Percentiles rank a stretch among this genome's conserved stretches.
phyloP scores from a whole-genome alignment of 2,113 vertebrate species.

The Panurus biarmicus region DNA sequence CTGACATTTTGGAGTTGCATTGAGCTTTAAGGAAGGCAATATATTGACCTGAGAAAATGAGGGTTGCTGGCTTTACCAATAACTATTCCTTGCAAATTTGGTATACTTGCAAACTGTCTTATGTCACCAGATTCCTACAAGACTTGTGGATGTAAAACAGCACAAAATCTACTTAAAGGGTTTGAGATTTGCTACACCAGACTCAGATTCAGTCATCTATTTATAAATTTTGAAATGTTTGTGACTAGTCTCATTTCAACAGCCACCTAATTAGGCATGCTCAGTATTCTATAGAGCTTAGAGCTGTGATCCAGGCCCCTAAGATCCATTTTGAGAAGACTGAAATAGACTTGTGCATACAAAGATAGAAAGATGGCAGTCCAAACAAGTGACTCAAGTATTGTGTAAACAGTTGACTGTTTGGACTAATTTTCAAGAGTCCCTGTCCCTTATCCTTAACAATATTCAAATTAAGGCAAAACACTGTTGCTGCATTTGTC shows the following conservation, averaged over 20 bases:
- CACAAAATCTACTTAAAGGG: background rate
- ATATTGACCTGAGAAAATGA: background rate
- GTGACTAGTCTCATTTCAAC: background rate
- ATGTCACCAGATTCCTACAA: background rate
- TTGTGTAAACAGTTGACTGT: background rate
- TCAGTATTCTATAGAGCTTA: background rate
- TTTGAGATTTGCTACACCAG: background rate
- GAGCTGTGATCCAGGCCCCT: background rate
- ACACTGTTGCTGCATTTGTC: background rate
- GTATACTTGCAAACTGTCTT: background rate
- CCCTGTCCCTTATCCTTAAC: background rate
- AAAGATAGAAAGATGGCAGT: background rate
- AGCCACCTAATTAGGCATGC: background rate
- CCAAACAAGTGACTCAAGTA: background rate
- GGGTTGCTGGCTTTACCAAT: background rate
- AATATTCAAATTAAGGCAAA: constrained; percentile 33
- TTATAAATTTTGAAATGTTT: background rate
- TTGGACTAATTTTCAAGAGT: background rate
- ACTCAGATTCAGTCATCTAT: background rate
- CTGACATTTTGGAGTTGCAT: background rate
- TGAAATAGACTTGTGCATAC: background rate
- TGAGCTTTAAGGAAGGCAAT: background rate
- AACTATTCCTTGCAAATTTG: background rate
- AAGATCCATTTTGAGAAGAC: background rate
- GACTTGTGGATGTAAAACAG: background rate